Evolutionary conservation across 2,888 invertebrate species (phyloP).

Genomic region (Eilema depressum): DNA sequence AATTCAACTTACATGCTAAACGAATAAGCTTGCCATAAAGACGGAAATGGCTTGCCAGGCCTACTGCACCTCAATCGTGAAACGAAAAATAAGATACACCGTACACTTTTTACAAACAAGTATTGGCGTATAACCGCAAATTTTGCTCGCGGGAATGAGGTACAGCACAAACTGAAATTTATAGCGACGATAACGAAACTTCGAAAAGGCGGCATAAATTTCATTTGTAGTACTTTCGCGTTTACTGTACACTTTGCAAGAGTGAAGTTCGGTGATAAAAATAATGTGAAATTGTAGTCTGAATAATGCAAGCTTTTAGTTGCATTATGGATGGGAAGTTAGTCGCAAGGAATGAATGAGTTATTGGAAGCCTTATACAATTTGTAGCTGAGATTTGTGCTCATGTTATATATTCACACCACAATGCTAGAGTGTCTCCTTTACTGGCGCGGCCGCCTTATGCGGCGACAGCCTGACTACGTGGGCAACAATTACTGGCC

Average conservation of each 20-base stretch:
- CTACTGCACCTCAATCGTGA: neutral
- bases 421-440: too few relatives aligned
- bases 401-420: neutral
- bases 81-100: constrained; percentile 14
- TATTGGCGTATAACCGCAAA: constrained; percentile 34
- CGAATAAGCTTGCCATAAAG: neutral
- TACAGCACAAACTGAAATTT: constrained; percentile 73
- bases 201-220: constrained; percentile 79
- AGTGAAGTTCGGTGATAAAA: constrained; percentile 48
- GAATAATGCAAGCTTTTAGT: constrained; percentile 30
- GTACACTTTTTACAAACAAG: constrained; percentile 28
- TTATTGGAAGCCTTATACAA: neutral
- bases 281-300: constrained; percentile 44
- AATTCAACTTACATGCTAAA: neutral
- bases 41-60: neutral
- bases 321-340: constrained; percentile 20
- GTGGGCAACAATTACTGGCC: too few relatives aligned
- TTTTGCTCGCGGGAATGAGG: constrained; percentile 39
- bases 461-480: too few relatives aligned
- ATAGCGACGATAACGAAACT: constrained; percentile 78
- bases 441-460: too few relatives aligned
- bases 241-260: constrained; percentile 46
- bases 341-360: neutral
- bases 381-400: neutral
- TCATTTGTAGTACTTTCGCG: constrained; percentile 59